phyloP scores from a whole-genome alignment of 2,797 vertebrate species.

The Emys orbicularis region DNA sequence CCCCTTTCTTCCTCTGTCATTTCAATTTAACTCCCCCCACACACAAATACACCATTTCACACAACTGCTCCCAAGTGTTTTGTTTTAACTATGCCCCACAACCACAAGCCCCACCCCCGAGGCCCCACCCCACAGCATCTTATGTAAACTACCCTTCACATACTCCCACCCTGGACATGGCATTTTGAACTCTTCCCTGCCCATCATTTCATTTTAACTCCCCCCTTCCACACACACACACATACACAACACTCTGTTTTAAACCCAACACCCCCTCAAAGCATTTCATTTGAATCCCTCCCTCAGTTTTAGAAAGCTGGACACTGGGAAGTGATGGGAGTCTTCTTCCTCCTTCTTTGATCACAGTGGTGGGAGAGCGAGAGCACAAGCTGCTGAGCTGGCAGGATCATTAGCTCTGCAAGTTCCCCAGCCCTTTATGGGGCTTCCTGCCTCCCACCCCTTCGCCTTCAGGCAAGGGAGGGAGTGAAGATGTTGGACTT shows the following conservation, averaged over 20 bases:
- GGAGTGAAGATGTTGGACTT: background rate
- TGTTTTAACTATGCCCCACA: background rate
- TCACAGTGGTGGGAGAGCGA: background rate
- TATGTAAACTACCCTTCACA: background rate
- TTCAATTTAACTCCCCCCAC: background rate
- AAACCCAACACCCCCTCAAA: background rate
- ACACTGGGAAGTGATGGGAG: background rate
- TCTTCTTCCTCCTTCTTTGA: background rate
- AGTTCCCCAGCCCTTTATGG: background rate
- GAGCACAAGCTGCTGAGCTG: background rate
- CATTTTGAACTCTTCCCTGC: background rate
- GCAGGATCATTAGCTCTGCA: background rate
- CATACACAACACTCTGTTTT: background rate
- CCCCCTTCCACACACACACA: background rate
- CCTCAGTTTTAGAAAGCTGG: background rate
- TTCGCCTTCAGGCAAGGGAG: background rate
- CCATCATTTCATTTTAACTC: background rate
- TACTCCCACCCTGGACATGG: background rate
- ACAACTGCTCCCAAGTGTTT: background rate
- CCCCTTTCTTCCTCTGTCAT: background rate
- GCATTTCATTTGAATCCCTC: background rate
- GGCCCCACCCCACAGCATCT: background rate
- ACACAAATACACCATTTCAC: background rate
- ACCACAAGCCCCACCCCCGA: background rate
- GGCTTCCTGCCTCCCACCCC: background rate